Conservation (phyloP, 92 coral and sea anemone species). For the Parazoanthus atlanticus region DNA sequence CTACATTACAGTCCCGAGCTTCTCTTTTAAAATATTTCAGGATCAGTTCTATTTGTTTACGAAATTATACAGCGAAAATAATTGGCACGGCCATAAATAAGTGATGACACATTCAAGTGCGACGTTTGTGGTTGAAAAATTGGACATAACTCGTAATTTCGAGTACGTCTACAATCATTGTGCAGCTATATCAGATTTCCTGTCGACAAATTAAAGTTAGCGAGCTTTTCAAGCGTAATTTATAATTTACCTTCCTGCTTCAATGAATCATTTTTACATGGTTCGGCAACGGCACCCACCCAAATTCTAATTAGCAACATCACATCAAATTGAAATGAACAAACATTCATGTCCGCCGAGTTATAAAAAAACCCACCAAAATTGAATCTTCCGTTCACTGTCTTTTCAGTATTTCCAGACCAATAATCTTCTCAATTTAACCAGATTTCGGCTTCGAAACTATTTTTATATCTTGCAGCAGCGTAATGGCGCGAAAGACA, state of each 20-base stretch:
- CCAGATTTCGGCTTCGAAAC: neutral
- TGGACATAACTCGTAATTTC: neutral
- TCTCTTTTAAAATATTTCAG: neutral
- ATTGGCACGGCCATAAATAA: neutral
- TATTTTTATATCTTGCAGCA: neutral
- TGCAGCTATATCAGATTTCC: neutral
- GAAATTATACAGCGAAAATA: neutral
- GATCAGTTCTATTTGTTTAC: neutral
- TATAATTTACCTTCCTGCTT: neutral
- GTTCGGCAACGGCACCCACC: neutral
- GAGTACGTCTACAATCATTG: neutral
- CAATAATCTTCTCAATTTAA: neutral
- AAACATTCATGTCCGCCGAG: neutral
- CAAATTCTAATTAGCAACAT: neutral
- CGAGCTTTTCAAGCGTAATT: neutral
- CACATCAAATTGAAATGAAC: neutral
- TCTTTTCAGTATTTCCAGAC: neutral
- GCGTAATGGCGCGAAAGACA: constrained; percentile 4
- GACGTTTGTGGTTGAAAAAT: neutral
- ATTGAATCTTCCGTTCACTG: neutral
- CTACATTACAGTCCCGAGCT: neutral
- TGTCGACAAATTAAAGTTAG: neutral
- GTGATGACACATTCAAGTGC: neutral
- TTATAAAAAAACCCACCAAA: neutral
- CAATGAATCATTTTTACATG: neutral